Evolutionary conservation across 2,888 invertebrate genomes (phyloP), one percentile per base, ranked within the genome.

Genomic region (Tupiocoris notatus): DNA sequence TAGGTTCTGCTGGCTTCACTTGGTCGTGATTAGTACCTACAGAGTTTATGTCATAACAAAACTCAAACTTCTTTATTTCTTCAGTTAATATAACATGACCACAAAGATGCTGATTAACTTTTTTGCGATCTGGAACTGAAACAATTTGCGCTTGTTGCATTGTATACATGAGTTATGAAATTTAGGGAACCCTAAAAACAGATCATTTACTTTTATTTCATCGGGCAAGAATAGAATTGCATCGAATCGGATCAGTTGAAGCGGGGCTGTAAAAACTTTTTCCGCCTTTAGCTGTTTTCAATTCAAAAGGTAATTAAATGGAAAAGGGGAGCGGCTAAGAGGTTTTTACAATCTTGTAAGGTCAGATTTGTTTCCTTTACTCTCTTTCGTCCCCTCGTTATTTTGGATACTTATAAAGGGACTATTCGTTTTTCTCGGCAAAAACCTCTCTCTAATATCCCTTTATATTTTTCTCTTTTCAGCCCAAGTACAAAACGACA

Each of bases 401-500:
- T 3, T 12, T 12, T 3, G 39, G 39, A 39, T 39, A 39, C 12
- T 39, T 39, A 39, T 12, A 39, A 39, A 3, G 3, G 39, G 39
- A 39, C 39, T 39, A 39, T 39, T 12, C 39, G 39, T 39, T 39
- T 39, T 39, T 39, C 39, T 39, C 39, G 39, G 3, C 39, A 39
- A 39, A 7, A 39, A 39, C 39, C 39, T 39, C 12, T 39, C 12
- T 12, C 3, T 12, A 3, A 12, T 7, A 39, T 7, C 39, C 39
- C 6, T 7, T 39, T 12, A 3, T 12, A 39, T 39, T 39, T 39
- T 39, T 39, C 12, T 39, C 12, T 12, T 39, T 39, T 39, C 12
- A 12, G 39, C 39, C 12, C 39, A 39, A 3, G 39, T 39, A 39
- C 39, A 66, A 66, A 75, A 75, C 66, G 75, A 25, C 75, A 75